phyloP scores from a whole-genome alignment of 1,140 invertebrate species.

The Drosophila lowei region DNA sequence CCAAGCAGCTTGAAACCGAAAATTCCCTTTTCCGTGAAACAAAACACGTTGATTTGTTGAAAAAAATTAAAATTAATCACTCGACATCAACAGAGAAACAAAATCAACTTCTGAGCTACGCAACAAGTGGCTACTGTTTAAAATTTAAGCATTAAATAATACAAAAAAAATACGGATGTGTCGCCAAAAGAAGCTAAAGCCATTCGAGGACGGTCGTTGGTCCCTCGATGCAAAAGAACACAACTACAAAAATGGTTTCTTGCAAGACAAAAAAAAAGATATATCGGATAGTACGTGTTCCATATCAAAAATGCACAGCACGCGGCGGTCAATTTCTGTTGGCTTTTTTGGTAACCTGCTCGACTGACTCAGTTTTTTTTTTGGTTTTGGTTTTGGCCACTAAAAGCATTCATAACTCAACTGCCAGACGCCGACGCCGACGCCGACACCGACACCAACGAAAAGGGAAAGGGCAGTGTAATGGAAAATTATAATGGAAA shows the following conservation, averaged over 20 bases:
- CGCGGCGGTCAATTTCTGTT: constrained; percentile 31
- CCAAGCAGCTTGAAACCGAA: constrained; percentile 2
- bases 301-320: constrained; percentile 39
- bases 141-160: constrained; percentile 32
- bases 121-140: constrained; percentile 54
- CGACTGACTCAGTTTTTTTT: constrained; percentile 51
- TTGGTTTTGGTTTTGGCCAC: constrained; percentile 8
- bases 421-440: constrained; percentile 29
- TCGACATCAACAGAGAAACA: constrained; percentile 16
- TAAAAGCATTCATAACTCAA: constrained; percentile 62
- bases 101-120: constrained; percentile 56
- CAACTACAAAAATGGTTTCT: too few species aligned
- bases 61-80: constrained; percentile 53
- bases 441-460: constrained; percentile 21
- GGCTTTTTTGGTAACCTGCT: constrained; percentile 22
- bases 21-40: constrained; percentile 52
- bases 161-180: constrained; percentile 60
- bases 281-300: constrained; percentile 18
- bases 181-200: constrained; percentile 28
- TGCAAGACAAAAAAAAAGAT: not conserved
- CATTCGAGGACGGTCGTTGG: constrained; percentile 74
- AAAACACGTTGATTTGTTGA: constrained; percentile 35
- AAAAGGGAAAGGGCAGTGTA: constrained; percentile 66
- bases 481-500: constrained; percentile 56
- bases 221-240: constrained; percentile 27